phyloP scores from a whole-genome alignment of 1,140 invertebrate genomes.

The Eumaeus atala region DNA sequence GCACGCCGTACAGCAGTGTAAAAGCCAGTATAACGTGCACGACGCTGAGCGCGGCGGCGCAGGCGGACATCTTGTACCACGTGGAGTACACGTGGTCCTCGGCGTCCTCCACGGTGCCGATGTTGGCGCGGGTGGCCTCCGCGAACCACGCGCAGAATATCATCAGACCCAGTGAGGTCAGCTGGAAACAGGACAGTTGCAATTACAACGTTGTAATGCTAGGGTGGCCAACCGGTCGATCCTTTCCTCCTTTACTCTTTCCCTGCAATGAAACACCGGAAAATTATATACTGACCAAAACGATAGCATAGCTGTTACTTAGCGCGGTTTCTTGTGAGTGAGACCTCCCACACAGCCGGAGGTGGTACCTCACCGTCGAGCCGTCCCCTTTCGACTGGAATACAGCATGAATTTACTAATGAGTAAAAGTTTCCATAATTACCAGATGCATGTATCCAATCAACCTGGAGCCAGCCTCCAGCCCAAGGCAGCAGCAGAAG shows the following conservation, averaged over 20 bases:
- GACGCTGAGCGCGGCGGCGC: slow-evolving; percentile 27
- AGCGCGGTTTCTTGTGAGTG: no score
- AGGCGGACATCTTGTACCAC: slow-evolving; percentile 31
- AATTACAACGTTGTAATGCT: no score
- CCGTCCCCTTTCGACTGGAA: no score
- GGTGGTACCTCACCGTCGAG: no score
- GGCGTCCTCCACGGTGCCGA: slow-evolving; percentile 40
- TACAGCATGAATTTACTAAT: no score
- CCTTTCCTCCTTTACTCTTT: no score
- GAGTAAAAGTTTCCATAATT: slow-evolving; percentile 15
- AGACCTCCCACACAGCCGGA: no score
- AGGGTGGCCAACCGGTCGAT: no score
- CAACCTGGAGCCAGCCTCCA: slow-evolving; percentile 43
- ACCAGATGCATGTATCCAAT: slow-evolving; percentile 49
- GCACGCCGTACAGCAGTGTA: slow-evolving; percentile 32
- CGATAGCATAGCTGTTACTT: no score
- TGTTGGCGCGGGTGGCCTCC: slow-evolving; percentile 10
- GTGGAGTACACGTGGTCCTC: slow-evolving; percentile 40
- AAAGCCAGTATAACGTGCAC: slow-evolving; percentile 40
- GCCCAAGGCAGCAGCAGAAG: slow-evolving; percentile 54
- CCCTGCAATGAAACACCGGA: no score
- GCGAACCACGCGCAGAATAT: slow-evolving; percentile 32
- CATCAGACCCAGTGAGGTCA: slow-evolving; percentile 30
- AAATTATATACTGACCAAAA: no score
- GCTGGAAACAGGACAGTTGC: slow-evolving; percentile 19